phyloP scores from a whole-genome alignment of 2,113 vertebrate genomes.

The Azemiops feae region DNA sequence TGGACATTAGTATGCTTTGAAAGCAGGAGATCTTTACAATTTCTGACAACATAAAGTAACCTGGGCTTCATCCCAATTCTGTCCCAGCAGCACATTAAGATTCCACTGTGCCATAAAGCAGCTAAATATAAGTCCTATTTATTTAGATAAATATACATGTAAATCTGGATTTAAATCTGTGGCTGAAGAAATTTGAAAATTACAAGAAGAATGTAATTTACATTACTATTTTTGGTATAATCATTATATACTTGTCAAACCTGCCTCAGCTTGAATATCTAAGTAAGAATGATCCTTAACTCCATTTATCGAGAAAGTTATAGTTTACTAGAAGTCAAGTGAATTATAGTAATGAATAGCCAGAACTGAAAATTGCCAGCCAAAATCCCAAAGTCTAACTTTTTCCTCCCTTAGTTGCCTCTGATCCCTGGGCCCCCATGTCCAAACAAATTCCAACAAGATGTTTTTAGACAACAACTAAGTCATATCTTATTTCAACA shows the following conservation, averaged over 20 bases:
- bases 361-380: too few species aligned
- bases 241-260: not conserved
- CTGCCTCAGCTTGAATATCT: too few species aligned
- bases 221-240: not conserved
- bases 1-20: not conserved
- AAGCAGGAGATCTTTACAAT: not conserved
- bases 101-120: not conserved
- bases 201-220: not conserved
- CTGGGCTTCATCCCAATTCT: not conserved
- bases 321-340: too few species aligned
- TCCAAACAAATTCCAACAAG: conserved; percentile 17
- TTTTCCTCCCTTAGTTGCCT: too few species aligned
- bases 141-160: not conserved
- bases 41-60: not conserved
- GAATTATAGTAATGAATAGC: too few species aligned
- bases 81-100: not conserved
- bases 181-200: not conserved
- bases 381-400: too few species aligned
- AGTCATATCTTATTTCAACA: too few species aligned
- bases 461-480: conserved; percentile 24
- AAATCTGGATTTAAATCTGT: not conserved
- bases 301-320: too few species aligned
- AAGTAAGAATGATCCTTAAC: too few species aligned
- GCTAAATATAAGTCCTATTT: not conserved
- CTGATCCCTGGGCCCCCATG: not conserved